Conservation (phyloP, 2,113 vertebrate species). For the Ammodytes dubius region DNA sequence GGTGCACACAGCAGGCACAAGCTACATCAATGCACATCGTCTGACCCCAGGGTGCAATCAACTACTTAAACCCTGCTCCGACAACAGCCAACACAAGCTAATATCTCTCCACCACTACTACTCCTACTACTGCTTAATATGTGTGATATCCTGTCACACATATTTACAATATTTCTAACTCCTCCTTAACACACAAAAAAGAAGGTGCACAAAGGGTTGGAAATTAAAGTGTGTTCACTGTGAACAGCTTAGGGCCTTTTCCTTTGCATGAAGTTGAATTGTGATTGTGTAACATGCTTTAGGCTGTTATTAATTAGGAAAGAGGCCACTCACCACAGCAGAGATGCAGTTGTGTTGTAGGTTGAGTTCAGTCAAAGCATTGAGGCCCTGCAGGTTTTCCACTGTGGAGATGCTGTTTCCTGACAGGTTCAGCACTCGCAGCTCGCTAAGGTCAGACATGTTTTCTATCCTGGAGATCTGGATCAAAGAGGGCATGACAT, state of each 20-base stretch:
- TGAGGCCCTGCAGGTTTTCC: constrained; percentile 91
- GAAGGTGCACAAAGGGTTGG: background rate
- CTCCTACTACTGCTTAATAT: background rate
- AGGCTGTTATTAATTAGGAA: constrained; percentile 1
- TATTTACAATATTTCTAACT: background rate
- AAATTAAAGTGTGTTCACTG: background rate
- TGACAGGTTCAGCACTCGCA: constrained; percentile 93
- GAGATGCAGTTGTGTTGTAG: constrained; percentile 91
- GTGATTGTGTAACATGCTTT: constrained; percentile 5
- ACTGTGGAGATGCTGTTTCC: constrained; percentile 89
- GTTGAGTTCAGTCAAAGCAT: constrained; percentile 92
- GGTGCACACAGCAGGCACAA: background rate
- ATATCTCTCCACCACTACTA: background rate
- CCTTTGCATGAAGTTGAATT: constrained; percentile 6
- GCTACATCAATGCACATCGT: background rate
- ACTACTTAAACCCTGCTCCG: background rate
- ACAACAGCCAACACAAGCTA: background rate
- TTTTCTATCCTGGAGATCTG: constrained; percentile 94
- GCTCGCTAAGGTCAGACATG: constrained; percentile 87
- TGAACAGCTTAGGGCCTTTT: background rate
- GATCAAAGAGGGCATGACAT: constrained; percentile 5
- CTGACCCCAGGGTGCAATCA: background rate
- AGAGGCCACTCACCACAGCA: constrained; percentile 87
- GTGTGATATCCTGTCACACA: background rate
- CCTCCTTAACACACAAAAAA: background rate